A percentile compares a stretch with the other conserved stretches of the same genome.
These are phyloP conservation scores for Philotrypesis tridentata DNA, from an alignment of 1,140 invertebrate species.

Conservation along the genomic window DNA sequence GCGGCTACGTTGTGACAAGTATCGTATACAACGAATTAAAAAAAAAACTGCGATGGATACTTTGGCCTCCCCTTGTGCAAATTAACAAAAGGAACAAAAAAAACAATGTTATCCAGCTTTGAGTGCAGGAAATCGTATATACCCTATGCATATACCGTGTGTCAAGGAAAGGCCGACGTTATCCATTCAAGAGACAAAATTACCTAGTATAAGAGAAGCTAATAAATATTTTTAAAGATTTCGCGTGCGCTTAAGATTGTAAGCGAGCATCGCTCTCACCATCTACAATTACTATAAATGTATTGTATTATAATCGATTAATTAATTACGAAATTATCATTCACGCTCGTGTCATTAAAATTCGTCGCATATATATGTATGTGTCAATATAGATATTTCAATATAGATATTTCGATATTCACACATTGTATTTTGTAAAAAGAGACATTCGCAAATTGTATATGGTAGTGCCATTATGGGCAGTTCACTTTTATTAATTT, in stretches of 20 bases:
- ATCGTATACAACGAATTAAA: background rate
- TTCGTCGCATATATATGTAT: background rate
- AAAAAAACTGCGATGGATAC: constrained; percentile 64
- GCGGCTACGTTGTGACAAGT: background rate
- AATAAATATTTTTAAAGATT: background rate
- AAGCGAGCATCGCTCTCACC: too few relatives aligned
- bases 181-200: constrained; percentile 60
- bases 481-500: constrained; percentile 40
- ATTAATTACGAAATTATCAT: constrained; percentile 14
- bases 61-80: constrained; percentile 69
- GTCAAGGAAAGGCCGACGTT: constrained; percentile 71
- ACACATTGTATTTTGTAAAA: background rate
- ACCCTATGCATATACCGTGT: constrained; percentile 21
- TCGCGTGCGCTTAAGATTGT: background rate
- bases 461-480: constrained; percentile 46
- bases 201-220: constrained; percentile 20
- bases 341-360: constrained; percentile 34
- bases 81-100: constrained; percentile 12
- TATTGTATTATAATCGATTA: background rate
- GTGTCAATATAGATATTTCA: background rate
- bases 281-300: background rate
- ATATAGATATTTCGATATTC: constrained; percentile 1
- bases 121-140: constrained; percentile 14
- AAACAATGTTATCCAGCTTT: constrained; percentile 16
- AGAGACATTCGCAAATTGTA: constrained; percentile 30